phyloP scores from a whole-genome alignment of 1,140 invertebrate genomes.

The Eriocheir sinensis region DNA sequence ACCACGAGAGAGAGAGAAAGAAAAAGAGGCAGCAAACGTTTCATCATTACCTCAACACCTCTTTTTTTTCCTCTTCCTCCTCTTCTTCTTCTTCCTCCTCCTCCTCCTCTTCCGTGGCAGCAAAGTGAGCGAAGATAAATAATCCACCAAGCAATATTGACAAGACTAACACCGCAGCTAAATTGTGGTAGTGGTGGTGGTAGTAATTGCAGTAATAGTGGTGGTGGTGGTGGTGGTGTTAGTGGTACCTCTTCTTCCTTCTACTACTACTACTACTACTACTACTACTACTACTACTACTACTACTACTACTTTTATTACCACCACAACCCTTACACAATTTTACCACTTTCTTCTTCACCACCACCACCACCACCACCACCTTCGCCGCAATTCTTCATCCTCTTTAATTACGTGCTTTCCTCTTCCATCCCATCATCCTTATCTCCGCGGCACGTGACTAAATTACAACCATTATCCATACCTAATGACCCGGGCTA shows the following conservation, averaged over 20 bases:
- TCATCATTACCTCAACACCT: neutral
- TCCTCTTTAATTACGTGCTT: neutral
- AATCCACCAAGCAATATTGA: slow-evolving; percentile 46
- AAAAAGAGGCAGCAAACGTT: neutral
- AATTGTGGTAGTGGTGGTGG: slow-evolving; percentile 33
- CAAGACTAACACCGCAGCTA: neutral
- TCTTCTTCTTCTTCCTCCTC: slow-evolving; percentile 8
- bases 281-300: slow-evolving; percentile 25
- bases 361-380: neutral
- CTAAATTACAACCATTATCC: slow-evolving; percentile 6
- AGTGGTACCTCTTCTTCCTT: neutral
- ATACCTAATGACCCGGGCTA: neutral
- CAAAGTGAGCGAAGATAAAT: slow-evolving; percentile 6
- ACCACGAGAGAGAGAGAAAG: neutral
- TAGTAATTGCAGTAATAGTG: neutral
- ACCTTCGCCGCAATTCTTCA: neutral
- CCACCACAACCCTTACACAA: neutral
- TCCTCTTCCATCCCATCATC: neutral
- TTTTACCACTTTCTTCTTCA: neutral
- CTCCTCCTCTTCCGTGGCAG: neutral
- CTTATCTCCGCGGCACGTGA: neutral
- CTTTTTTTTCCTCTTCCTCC: neutral
- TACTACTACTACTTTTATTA: slow-evolving; percentile 18
- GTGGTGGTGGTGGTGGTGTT: neutral
- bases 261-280: neutral